Conservation (phyloP, 2,113 vertebrate species). For the Upupa epops region DNA sequence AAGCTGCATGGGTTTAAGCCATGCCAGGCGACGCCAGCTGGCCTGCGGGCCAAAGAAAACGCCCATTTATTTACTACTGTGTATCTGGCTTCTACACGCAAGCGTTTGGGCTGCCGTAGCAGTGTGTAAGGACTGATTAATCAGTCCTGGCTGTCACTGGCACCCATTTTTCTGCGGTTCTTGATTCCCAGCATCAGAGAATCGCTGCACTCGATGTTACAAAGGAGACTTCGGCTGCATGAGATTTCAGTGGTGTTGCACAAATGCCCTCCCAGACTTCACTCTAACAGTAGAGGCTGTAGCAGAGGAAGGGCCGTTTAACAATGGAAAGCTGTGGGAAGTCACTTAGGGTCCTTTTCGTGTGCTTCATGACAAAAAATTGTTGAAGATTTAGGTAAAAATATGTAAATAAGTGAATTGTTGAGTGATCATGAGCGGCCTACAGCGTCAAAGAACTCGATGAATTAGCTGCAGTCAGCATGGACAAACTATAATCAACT, state of each 20-base stretch:
- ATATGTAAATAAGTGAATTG: background rate
- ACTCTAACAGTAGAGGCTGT: background rate
- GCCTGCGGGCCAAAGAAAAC: background rate
- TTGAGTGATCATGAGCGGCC: background rate
- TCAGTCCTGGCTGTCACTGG: background rate
- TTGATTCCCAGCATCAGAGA: background rate
- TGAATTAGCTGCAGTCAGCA: background rate
- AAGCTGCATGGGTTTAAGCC: background rate
- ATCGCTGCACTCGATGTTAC: background rate
- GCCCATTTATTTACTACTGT: background rate
- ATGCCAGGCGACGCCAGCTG: background rate
- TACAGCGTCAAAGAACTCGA: background rate
- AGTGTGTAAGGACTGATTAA: background rate
- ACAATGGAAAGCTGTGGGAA: background rate
- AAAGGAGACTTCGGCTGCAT: background rate
- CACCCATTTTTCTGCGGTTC: background rate
- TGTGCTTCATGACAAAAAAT: background rate
- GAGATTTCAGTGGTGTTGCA: background rate
- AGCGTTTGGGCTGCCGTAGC: background rate
- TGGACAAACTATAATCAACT: background rate
- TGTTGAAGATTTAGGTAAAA: background rate
- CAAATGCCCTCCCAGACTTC: background rate
- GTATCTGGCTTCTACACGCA: background rate
- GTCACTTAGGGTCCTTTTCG: background rate
- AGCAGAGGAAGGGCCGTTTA: background rate